Percentiles rank a stretch among this genome's conserved stretches.
Evolutionary conservation across 2,797 vertebrate species (phyloP).

Genomic region (Chaunax sp.): DNA sequence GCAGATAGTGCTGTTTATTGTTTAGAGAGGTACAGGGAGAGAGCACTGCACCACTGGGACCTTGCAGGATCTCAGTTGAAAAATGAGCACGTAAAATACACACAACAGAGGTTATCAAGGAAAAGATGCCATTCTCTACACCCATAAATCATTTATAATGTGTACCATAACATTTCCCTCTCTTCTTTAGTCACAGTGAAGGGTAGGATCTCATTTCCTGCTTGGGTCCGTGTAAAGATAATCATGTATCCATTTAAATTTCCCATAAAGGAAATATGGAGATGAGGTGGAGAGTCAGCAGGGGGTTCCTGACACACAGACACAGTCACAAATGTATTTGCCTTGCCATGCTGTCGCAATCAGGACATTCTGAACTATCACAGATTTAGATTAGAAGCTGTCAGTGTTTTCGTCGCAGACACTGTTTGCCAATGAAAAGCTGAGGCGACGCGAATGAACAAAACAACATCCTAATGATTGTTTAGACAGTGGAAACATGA

Average conservation of each 20-base stretch:
- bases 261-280: constrained; percentile 83
- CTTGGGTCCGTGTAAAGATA: constrained; percentile 80
- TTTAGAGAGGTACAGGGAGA: constrained; percentile 64
- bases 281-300: constrained; percentile 79
- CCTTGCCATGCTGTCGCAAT: constrained; percentile 79
- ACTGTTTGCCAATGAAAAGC: constrained; percentile 88
- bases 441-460: constrained; percentile 86
- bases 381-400: constrained; percentile 81
- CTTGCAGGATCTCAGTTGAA: constrained; percentile 59
- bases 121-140: constrained; percentile 70
- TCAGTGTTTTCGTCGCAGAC: constrained; percentile 78
- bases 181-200: constrained; percentile 80
- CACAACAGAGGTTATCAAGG: constrained; percentile 76
- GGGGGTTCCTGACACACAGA: constrained; percentile 72
- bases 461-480: constrained; percentile 91
- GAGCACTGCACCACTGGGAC: constrained; percentile 71
- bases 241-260: constrained; percentile 85
- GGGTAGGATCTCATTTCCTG: constrained; percentile 77
- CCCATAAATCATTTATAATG: constrained; percentile 80
- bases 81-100: constrained; percentile 66
- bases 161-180: constrained; percentile 79
- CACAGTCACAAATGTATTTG: constrained; percentile 74
- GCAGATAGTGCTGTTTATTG: constrained; percentile 78
- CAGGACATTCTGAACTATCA: constrained; percentile 79
- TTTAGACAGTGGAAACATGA: constrained; percentile 82